A percentile compares a stretch with the other conserved stretches of the same genome.
phyloP scores from a whole-genome alignment of 2,113 vertebrate genomes.

The Apodemus speciosus region DNA sequence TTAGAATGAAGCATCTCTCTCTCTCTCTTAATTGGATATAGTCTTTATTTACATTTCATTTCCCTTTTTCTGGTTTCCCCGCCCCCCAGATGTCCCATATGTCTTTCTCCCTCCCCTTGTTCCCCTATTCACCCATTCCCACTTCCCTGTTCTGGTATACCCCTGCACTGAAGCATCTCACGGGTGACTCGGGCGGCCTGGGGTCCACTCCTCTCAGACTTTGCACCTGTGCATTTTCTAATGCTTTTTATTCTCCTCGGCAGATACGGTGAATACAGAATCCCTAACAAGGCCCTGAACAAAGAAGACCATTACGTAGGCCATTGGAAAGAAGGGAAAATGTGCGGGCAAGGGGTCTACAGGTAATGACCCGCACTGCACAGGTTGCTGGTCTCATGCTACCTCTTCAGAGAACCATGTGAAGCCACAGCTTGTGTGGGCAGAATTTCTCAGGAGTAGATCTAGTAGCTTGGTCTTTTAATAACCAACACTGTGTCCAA shows the following conservation, averaged over 20 bases:
- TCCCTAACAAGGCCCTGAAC: constrained; percentile 91
- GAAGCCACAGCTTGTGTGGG: constrained; percentile 24
- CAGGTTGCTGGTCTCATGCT: not conserved
- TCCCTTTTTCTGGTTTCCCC: too few relatives aligned
- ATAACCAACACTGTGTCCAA: not conserved
- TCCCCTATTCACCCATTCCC: too few relatives aligned
- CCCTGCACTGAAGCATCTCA: too few relatives aligned
- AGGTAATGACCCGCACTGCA: constrained; percentile 84
- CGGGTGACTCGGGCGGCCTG: not conserved
- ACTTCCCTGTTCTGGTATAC: too few relatives aligned
- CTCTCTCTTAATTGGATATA: too few relatives aligned
- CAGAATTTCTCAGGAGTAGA: not conserved
- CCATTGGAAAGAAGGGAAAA: constrained; percentile 96
- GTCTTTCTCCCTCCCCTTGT: too few relatives aligned
- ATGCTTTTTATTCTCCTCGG: constrained; percentile 49
- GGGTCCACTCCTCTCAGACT: not conserved
- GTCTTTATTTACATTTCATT: too few relatives aligned
- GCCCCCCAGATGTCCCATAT: too few relatives aligned
- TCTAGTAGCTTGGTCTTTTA: not conserved
- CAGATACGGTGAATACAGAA: constrained; percentile 93
- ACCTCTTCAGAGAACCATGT: constrained; percentile 35
- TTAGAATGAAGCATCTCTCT: too few relatives aligned
- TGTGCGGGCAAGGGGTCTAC: constrained; percentile 94
- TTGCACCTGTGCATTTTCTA: constrained; percentile 2
- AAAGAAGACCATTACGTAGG: constrained; percentile 95